A percentile compares a stretch with the other conserved stretches of the same genome.
Conservation (phyloP, 2,888 invertebrate species). For the Campoplex capitator region DNA sequence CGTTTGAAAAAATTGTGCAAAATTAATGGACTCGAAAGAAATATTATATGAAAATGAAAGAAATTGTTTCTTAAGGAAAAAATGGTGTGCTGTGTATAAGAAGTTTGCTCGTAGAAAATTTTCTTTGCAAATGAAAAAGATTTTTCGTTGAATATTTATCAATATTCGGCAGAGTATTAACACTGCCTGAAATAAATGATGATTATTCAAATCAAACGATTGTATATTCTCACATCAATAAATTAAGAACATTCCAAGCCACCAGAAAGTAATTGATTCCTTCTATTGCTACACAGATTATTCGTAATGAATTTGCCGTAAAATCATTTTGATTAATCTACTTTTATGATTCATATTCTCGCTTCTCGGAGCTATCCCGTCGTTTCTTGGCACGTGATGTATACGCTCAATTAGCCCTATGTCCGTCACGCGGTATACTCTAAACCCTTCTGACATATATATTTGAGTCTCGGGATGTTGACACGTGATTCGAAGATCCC, state of each 20-base stretch:
- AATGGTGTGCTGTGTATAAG: not conserved
- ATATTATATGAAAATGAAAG: not conserved
- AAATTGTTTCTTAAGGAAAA: not conserved
- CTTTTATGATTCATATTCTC: slow-evolving; percentile 33
- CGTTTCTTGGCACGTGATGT: slow-evolving; percentile 62
- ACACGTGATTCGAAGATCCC: slow-evolving; percentile 17
- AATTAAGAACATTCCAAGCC: not conserved
- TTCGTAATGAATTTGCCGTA: slow-evolving; percentile 37
- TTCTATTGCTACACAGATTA: slow-evolving; percentile 1
- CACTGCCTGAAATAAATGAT: not conserved
- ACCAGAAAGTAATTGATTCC: not conserved
- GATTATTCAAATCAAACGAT: not conserved
- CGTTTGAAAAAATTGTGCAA: slow-evolving; percentile 12
- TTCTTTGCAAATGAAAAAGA: not conserved
- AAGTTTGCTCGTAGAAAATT: not conserved
- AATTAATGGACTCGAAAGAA: not conserved
- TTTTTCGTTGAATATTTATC: not conserved
- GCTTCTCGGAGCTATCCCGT: slow-evolving; percentile 38
- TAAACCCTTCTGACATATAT: slow-evolving; percentile 27
- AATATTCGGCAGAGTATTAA: not conserved
- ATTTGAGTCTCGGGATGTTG: slow-evolving; percentile 36
- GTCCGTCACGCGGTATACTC: slow-evolving; percentile 63
- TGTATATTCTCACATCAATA: not conserved
- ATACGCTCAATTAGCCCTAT: slow-evolving; percentile 73
- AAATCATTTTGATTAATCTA: slow-evolving; percentile 20